Evolutionary conservation across 2,888 invertebrate species (phyloP).

Genomic region (Melolontha melolontha): DNA sequence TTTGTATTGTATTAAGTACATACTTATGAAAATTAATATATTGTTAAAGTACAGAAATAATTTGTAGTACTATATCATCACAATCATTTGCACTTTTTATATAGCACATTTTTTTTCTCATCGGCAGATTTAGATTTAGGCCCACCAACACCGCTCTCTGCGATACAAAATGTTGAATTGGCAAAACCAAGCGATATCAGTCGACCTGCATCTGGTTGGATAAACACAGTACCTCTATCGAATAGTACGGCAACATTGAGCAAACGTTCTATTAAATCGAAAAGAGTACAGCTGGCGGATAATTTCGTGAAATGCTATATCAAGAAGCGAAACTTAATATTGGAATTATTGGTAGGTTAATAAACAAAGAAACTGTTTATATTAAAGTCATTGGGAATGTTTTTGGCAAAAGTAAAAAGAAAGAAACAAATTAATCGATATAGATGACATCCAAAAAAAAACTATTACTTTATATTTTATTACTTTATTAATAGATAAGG

Average conservation of each 20-base stretch:
- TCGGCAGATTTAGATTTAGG: conserved; percentile 60
- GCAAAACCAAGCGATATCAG: conserved; percentile 70
- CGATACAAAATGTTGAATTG: conserved; percentile 59
- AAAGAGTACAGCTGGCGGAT: conserved; percentile 77
- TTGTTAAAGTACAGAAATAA: too few species aligned
- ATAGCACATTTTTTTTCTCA: conserved; percentile 47
- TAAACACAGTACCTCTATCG: conserved; percentile 89
- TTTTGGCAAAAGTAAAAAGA: too few species aligned
- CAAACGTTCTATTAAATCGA: conserved; percentile 80
- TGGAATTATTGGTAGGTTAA: conserved; percentile 82
- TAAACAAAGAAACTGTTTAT: too few species aligned
- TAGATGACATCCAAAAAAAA: too few species aligned
- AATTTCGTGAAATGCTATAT: conserved; percentile 95
- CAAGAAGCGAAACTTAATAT: conserved; percentile 91
- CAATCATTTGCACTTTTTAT: conserved; percentile 48
- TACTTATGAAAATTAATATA: too few species aligned
- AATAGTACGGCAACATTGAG: conserved; percentile 75
- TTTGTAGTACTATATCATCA: neutral
- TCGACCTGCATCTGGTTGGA: conserved; percentile 84
- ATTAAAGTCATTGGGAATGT: too few species aligned
- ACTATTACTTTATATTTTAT: too few species aligned
- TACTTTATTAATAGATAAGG: too few species aligned
- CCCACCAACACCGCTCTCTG: conserved; percentile 59
- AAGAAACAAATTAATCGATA: too few species aligned
- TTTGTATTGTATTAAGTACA: too few species aligned